Evolutionary conservation across 2,797 vertebrate genomes (phyloP).

Genomic region (Hyperoplus immaculatus): DNA sequence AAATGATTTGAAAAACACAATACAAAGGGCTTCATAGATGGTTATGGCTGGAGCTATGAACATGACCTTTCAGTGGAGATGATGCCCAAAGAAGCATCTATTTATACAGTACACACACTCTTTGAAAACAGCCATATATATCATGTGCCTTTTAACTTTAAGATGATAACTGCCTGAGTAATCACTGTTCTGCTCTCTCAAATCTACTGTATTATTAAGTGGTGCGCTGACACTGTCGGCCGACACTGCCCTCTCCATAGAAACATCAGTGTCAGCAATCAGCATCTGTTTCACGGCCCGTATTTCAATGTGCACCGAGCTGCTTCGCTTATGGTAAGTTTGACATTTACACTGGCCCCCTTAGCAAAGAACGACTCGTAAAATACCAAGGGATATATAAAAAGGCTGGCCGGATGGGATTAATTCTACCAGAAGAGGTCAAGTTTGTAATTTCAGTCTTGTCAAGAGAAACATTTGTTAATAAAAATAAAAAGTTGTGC

Average conservation of each 20-base stretch:
- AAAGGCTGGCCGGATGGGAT: slow-evolving; percentile 48
- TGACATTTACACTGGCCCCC: slow-evolving; percentile 65
- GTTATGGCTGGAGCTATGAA: too few species aligned
- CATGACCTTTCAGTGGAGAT: too few species aligned
- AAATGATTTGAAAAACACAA: too few species aligned
- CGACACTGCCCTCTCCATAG: slow-evolving; percentile 19
- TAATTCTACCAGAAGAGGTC: slow-evolving; percentile 56
- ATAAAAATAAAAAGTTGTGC: slow-evolving; percentile 21
- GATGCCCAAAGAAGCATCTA: too few species aligned
- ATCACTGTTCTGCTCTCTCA: not conserved
- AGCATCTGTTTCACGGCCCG: slow-evolving; percentile 32
- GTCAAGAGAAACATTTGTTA: slow-evolving; percentile 34
- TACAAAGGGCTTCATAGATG: too few species aligned
- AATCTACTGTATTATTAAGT: not conserved
- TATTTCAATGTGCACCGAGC: slow-evolving; percentile 37
- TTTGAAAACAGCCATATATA: not conserved
- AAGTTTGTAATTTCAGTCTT: slow-evolving; percentile 42
- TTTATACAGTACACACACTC: too few species aligned
- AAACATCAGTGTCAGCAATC: slow-evolving; percentile 46
- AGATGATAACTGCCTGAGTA: not conserved
- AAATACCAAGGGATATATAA: slow-evolving; percentile 71
- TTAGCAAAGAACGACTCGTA: slow-evolving; percentile 46
- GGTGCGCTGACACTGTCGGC: slow-evolving; percentile 23
- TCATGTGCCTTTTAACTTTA: not conserved
- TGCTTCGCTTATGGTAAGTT: slow-evolving; percentile 40